Conservation (phyloP, 2,797 vertebrate genomes). For the Arvicola amphibius region DNA sequence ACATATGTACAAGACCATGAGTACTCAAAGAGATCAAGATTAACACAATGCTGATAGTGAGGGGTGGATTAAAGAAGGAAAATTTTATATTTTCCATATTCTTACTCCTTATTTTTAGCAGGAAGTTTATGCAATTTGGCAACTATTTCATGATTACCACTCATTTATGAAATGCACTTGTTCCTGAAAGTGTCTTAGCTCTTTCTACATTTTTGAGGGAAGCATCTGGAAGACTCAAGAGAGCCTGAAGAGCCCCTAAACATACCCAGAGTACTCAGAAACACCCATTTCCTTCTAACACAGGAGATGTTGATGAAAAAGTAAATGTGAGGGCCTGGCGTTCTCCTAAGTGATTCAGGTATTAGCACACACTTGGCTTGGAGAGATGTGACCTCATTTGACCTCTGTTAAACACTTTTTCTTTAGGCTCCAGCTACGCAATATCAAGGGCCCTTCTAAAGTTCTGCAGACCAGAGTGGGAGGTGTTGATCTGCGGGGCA, state of each 20-base stretch:
- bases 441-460: background rate
- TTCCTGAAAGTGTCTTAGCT: background rate
- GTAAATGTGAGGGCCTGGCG: background rate
- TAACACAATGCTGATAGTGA: background rate
- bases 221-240: background rate
- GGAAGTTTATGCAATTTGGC: background rate
- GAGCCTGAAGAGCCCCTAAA: background rate
- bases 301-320: background rate
- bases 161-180: background rate
- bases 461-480: fast-evolving
- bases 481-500: background rate
- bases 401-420: background rate
- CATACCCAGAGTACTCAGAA: background rate
- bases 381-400: background rate
- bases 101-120: conserved; percentile 3
- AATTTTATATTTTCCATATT: background rate
- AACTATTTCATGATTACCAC: background rate
- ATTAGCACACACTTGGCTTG: background rate
- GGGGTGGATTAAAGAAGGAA: background rate
- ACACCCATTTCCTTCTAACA: background rate
- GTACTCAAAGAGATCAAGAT: background rate
- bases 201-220: background rate
- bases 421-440: too few relatives aligned
- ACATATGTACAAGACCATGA: background rate
- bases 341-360: background rate